A percentile compares a stretch with the other conserved stretches of the same genome.
Conservation (phyloP, 2,797 vertebrate species). For the Borostomias antarcticus region DNA sequence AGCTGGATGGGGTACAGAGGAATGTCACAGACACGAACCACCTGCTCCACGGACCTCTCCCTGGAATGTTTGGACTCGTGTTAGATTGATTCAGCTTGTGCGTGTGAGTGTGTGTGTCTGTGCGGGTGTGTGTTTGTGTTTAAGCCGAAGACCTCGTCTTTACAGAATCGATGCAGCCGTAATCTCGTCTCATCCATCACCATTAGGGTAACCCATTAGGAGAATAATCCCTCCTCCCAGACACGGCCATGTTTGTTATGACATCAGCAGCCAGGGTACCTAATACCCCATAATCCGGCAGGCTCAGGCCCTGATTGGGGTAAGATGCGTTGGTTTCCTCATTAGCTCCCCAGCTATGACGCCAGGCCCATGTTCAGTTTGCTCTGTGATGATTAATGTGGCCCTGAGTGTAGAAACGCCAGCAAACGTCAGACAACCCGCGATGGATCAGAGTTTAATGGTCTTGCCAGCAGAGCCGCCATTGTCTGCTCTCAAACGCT, state of each 20-base stretch:
- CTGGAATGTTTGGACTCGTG: neutral
- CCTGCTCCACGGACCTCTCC: neutral
- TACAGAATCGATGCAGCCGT: neutral
- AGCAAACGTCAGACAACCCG: slow-evolving; percentile 8
- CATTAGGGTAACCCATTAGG: neutral
- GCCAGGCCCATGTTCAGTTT: slow-evolving; percentile 10
- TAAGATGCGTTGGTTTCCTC: slow-evolving; percentile 22
- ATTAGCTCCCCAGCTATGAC: slow-evolving; percentile 11
- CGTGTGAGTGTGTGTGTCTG: neutral
- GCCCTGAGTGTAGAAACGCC: slow-evolving; percentile 21
- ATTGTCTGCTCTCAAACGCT: slow-evolving; percentile 19
- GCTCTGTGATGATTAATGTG: slow-evolving; percentile 37
- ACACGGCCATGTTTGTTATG: neutral
- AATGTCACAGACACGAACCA: neutral
- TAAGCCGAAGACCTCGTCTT: neutral
- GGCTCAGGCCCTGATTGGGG: slow-evolving; percentile 1
- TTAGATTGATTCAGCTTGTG: neutral
- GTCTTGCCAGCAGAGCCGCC: slow-evolving; percentile 26
- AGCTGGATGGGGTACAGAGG: neutral
- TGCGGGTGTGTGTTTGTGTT: neutral
- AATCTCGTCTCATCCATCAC: neutral
- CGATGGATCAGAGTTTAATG: slow-evolving; percentile 38
- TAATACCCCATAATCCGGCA: neutral
- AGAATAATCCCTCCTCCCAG: neutral
- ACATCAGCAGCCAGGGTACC: neutral